Evolutionary conservation across 2,797 vertebrate genomes (phyloP).

Genomic region (Tenualosa ilisha): DNA sequence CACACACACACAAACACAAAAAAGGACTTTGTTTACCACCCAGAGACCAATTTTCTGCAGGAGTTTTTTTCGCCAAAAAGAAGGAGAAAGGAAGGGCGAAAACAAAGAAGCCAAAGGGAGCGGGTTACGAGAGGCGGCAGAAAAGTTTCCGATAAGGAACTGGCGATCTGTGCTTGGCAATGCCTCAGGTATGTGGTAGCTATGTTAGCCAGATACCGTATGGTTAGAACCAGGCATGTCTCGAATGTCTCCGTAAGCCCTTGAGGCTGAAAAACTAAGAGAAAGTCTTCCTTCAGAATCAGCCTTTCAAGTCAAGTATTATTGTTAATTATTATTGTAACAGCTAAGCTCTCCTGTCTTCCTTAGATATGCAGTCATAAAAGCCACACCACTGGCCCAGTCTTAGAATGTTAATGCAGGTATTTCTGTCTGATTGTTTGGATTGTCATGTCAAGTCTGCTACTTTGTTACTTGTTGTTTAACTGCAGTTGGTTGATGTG

Average conservation of each 20-base stretch:
- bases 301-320: background rate
- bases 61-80: constrained; percentile 50
- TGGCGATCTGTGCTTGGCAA: constrained; percentile 88
- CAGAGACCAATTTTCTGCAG: constrained; percentile 51
- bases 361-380: no score
- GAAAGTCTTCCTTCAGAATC: background rate
- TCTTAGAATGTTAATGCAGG: background rate
- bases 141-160: constrained; percentile 84
- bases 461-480: background rate
- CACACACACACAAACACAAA: background rate
- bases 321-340: background rate
- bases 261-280: background rate
- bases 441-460: background rate
- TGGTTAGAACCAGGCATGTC: background rate
- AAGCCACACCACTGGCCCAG: background rate
- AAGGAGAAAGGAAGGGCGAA: background rate
- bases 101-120: constrained; percentile 73
- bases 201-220: constrained; percentile 2
- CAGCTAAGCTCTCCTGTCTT: no score
- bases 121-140: constrained; percentile 80
- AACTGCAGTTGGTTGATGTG: constrained; percentile 24
- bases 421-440: background rate
- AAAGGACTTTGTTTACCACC: constrained; percentile 20
- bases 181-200: constrained; percentile 91
- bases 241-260: background rate